A percentile compares a stretch with the other conserved stretches of the same genome.
Conservation (phyloP, 2,113 vertebrate genomes). For the Saccopteryx bilineata region DNA sequence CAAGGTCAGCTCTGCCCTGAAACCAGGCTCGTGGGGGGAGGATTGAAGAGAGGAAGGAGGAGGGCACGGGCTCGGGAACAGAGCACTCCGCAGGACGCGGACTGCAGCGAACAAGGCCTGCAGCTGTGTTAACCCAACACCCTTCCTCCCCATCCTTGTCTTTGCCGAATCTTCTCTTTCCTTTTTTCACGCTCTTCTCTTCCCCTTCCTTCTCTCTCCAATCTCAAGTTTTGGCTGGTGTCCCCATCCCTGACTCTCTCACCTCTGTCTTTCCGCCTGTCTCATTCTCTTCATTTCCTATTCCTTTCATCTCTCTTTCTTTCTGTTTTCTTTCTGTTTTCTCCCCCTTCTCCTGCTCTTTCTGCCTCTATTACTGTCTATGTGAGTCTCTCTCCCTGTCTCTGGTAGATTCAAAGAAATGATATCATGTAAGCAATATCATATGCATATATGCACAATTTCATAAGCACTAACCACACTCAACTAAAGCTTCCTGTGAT, state of each 20-base stretch:
- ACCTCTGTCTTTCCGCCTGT: not conserved
- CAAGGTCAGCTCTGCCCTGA: not conserved
- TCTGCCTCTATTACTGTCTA: not conserved
- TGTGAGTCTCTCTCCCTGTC: not conserved
- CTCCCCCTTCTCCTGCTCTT: not conserved
- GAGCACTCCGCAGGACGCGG: not conserved
- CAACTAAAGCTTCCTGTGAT: not conserved
- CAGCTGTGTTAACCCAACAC: rapidly evolving
- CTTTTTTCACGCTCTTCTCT: not conserved
- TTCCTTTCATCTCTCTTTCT: not conserved
- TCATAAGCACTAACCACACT: not conserved
- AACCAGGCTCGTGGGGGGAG: not conserved
- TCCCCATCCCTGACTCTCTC: too few relatives aligned
- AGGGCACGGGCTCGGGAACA: rapidly evolving
- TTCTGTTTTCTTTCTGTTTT: not conserved
- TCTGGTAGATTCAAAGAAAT: not conserved
- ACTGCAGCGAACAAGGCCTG: rapidly evolving
- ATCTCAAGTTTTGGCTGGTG: not conserved
- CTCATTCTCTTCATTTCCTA: not conserved
- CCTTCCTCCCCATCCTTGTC: not conserved
- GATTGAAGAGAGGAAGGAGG: not conserved
- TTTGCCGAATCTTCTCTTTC: not conserved
- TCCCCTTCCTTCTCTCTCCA: not conserved
- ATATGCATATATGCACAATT: not conserved
- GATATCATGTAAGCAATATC: not conserved